Conservation (phyloP, 2,888 invertebrate species). For the Stenotaenia linearis region DNA sequence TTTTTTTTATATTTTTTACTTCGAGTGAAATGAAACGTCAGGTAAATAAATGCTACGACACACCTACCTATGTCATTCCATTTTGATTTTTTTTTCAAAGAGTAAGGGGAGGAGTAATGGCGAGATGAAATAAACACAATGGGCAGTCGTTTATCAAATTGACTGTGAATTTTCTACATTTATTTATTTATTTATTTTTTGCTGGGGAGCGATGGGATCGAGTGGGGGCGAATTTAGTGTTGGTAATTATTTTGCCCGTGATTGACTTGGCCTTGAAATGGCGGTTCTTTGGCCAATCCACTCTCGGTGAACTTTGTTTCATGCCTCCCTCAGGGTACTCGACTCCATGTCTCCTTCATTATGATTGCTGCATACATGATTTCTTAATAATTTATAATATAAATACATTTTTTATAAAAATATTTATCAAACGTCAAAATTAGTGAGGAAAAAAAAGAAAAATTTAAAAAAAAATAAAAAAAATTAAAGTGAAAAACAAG, state of each 20-base stretch:
- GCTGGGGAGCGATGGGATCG: background rate
- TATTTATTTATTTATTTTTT: background rate
- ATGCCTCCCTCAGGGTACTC: slow-evolving; percentile 24
- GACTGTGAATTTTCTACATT: slow-evolving; percentile 9
- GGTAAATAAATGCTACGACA: background rate
- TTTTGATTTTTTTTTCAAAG: background rate
- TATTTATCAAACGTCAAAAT: background rate
- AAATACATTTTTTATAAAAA: background rate
- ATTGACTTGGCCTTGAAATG: slow-evolving; percentile 19
- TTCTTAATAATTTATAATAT: background rate
- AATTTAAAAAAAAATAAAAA: background rate
- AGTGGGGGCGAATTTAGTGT: slow-evolving; percentile 14
- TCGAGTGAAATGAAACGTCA: background rate
- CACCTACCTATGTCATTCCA: background rate
- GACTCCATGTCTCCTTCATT: slow-evolving; percentile 20
- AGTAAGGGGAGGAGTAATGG: background rate
- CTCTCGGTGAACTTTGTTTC: slow-evolving; percentile 17
- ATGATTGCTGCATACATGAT: background rate
- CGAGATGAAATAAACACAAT: slow-evolving; percentile 20
- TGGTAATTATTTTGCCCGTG: slow-evolving; percentile 24
- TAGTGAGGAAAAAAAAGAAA: background rate
- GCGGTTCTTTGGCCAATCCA: slow-evolving; percentile 24
- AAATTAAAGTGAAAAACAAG: background rate
- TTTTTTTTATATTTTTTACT: background rate
- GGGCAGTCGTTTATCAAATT: slow-evolving; percentile 21